Percentiles rank a stretch among this genome's conserved stretches.
Conservation (phyloP, 2,113 vertebrate genomes). For the Mirounga angustirostris region DNA sequence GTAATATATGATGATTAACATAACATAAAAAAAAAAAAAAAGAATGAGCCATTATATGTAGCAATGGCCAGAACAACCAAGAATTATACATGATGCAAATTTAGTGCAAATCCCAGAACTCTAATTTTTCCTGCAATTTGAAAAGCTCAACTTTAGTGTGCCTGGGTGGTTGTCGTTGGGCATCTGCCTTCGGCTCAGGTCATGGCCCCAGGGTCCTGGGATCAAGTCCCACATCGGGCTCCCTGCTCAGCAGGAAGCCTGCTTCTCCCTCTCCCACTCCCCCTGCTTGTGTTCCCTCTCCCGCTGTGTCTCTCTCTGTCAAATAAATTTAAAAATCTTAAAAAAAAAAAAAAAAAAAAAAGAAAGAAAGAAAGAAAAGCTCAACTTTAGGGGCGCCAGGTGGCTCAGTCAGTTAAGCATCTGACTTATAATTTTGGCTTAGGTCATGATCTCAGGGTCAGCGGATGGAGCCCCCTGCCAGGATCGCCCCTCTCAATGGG, state of each 20-base stretch:
- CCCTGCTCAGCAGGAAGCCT: too few relatives aligned
- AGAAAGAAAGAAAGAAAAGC: neutral
- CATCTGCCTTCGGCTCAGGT: too few relatives aligned
- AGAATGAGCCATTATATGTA: slow-evolving; percentile 45
- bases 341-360: too few relatives aligned
- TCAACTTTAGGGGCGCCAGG: neutral
- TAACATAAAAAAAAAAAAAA: neutral
- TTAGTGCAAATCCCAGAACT: neutral
- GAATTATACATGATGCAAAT: neutral
- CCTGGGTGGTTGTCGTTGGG: neutral
- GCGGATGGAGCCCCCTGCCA: neutral
- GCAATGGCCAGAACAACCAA: neutral
- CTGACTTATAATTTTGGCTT: neutral
- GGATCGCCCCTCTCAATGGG: neutral
- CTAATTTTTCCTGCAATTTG: neutral
- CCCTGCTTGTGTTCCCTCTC: too few relatives aligned
- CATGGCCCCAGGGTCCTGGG: too few relatives aligned
- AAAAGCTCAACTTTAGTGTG: neutral
- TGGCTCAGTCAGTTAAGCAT: neutral
- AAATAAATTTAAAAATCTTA: too few relatives aligned
- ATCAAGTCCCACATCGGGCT: too few relatives aligned
- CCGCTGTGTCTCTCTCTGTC: too few relatives aligned
- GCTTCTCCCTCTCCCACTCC: too few relatives aligned
- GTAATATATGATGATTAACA: too few relatives aligned
- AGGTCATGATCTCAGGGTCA: neutral